Percentiles rank a stretch among this genome's conserved stretches.
phyloP scores from a whole-genome alignment of 2,888 invertebrate species.

The Physocephala rufipes region DNA sequence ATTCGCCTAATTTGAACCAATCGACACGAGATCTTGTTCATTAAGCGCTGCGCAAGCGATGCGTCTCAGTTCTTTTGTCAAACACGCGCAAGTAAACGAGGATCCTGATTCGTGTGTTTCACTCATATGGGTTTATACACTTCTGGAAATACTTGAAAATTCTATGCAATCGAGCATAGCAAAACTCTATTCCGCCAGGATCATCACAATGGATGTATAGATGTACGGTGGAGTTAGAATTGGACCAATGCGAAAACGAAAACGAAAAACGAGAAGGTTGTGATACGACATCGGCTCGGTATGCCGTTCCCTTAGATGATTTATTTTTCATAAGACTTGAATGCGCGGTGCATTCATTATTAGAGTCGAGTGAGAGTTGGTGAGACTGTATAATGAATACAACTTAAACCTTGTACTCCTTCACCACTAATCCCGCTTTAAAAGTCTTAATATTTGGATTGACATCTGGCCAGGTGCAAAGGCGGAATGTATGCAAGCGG shows the following conservation, averaged over 20 bases:
- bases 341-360: slow-evolving; percentile 55
- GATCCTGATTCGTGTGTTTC: not conserved
- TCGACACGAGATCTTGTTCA: slow-evolving; percentile 65
- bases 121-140: not conserved
- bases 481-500: too few relatives aligned
- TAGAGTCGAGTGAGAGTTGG: too few relatives aligned
- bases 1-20: slow-evolving; percentile 64
- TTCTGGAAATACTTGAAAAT: too few relatives aligned
- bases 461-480: too few relatives aligned
- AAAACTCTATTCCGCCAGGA: not conserved
- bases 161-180: not conserved
- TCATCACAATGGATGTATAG: not conserved
- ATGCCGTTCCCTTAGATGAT: slow-evolving; percentile 62
- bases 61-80: slow-evolving; percentile 43
- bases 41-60: slow-evolving; percentile 56
- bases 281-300: slow-evolving; percentile 58
- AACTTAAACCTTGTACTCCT: too few relatives aligned
- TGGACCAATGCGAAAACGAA: not conserved
- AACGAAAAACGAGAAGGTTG: slow-evolving; percentile 24
- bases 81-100: slow-evolving; percentile 29
- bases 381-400: too few relatives aligned
- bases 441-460: too few relatives aligned
- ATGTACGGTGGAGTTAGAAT: not conserved
- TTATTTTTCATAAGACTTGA: slow-evolving; percentile 58
- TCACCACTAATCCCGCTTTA: too few relatives aligned